phyloP scores from a whole-genome alignment of 37 sponge, comb jelly and placozoan species.

The Bolinopsis microptera region DNA sequence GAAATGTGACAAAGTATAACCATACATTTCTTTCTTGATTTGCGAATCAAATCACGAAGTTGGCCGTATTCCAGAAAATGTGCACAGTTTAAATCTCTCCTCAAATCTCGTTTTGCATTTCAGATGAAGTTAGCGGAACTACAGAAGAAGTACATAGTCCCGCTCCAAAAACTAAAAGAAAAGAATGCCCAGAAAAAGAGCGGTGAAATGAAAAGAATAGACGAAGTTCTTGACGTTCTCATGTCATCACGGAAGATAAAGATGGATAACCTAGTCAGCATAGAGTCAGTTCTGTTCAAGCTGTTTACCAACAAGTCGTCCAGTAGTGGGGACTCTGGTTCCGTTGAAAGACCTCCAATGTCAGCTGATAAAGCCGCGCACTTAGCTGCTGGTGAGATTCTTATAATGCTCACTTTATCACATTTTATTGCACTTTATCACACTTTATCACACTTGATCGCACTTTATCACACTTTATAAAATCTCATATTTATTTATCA shows the following conservation, averaged over 20 bases:
- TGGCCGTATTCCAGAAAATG: constrained; percentile 22
- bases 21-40: no score
- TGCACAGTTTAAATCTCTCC: constrained; percentile 33
- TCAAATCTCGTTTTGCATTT: no score
- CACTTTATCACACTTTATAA: no score
- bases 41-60: no score
- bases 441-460: no score
- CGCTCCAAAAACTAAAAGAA: constrained; percentile 48
- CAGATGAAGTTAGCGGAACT: constrained; percentile 49
- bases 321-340: background rate
- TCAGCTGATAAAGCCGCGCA: constrained; percentile 8
- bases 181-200: constrained; percentile 21
- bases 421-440: no score
- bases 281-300: constrained; percentile 31
- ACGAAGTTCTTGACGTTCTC: constrained; percentile 49
- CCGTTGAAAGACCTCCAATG: background rate
- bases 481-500: no score
- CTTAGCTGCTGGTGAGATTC: background rate
- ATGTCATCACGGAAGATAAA: constrained; percentile 38
- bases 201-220: constrained; percentile 35
- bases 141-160: constrained; percentile 38
- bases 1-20: no score
- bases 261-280: background rate
- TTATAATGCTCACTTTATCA: no score
- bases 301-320: constrained; percentile 28